Evolutionary conservation across 2,888 invertebrate species (phyloP), one percentile per base, ranked within the genome.

Genomic region (Geophilus truncorum): DNA sequence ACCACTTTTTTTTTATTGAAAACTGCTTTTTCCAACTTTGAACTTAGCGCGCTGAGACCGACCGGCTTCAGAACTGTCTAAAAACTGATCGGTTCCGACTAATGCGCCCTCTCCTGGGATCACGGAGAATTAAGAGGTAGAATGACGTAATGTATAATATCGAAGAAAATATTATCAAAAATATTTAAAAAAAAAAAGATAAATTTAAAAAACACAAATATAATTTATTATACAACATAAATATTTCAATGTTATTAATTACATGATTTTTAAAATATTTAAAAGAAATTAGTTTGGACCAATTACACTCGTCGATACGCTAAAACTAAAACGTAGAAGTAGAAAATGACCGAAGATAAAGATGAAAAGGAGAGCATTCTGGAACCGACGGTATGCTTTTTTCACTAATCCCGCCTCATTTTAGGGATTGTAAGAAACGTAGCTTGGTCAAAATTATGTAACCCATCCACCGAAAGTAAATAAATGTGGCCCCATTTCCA

Each of bases 331-430:
- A 78, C 57, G 45, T 78, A 45, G 40, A 18, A 78, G 21, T 78
- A 57, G 51, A 81, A 80, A 80, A 82, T 82, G 82, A 82, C 82
- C 51, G 82, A 82, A 76, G 82, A 82, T 34, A 81, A 79, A 80
- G 81, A 82, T 51, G 81, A 80, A 32, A 82, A 77, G 62, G 82
- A 82, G 80, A 79, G 80, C 78, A 78, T 82, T 77, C 79, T 81
- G 80, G 82, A 81, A 80, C 77, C 80, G 28, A 80, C 81, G 28
- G 82, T 82, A 81, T 18, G 51, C 51, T 51, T 51, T 51, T 51
- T 51, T 51, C 51, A 2, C 70, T 57, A 34, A 32, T 77, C 10
- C 18, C 23, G 40, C 51, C 21, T 15, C 0, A 15, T 51, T 25
- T 51, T 21, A 6, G 6, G 4, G n/a, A 75, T 28, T 45, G 76